Percentiles rank a stretch among this genome's conserved stretches.
phyloP scores from a whole-genome alignment of 2,113 vertebrate genomes.

The Sciurus niger region DNA sequence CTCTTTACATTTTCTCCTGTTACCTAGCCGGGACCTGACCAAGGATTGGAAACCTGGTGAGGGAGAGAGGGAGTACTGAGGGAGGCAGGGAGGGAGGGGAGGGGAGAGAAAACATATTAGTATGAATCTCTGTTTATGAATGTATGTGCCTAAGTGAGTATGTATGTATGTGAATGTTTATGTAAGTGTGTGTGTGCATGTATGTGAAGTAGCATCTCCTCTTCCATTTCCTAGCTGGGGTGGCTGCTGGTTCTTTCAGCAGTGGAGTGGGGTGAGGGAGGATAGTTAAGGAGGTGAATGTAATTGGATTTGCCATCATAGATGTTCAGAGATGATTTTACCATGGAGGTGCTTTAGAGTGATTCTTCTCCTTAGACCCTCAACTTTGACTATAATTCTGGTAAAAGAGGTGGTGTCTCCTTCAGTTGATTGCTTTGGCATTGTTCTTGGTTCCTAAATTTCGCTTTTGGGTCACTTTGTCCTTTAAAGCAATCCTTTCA shows the following conservation, averaged over 20 bases:
- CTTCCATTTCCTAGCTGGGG: not conserved
- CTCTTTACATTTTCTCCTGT: not conserved
- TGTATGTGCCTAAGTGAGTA: not conserved
- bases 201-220: not conserved
- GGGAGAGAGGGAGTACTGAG: not conserved
- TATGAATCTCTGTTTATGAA: not conserved
- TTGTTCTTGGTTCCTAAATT: not conserved
- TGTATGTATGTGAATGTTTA: not conserved
- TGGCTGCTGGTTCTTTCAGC: not conserved
- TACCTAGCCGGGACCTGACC: not conserved
- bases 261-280: not conserved
- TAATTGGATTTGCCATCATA: conserved; percentile 2
- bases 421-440: not conserved
- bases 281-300: not conserved
- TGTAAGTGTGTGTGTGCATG: not conserved
- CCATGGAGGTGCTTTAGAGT: not conserved
- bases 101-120: not conserved
- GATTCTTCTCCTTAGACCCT: not conserved
- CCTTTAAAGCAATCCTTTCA: not conserved
- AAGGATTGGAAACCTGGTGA: not conserved
- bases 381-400: not conserved
- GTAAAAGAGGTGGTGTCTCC: not conserved
- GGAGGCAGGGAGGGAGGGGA: too few relatives aligned
- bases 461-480: not conserved
- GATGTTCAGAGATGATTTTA: not conserved